These are phyloP conservation scores for Microctonus hyperodae DNA, from an alignment of 2,888 invertebrate species.

Conservation along the genomic window DNA sequence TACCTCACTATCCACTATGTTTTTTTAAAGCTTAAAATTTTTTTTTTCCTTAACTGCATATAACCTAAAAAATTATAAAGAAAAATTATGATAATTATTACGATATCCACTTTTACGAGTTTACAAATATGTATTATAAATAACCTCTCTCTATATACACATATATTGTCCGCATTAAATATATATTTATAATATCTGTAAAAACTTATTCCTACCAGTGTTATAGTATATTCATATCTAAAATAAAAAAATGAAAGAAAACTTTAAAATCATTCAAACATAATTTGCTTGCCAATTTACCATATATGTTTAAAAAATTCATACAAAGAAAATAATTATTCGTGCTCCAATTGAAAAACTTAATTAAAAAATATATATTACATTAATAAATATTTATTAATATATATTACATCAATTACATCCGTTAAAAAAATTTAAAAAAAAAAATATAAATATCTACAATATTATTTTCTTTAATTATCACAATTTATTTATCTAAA, in stretches of 20 bases:
- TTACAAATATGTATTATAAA: not conserved
- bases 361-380: not conserved
- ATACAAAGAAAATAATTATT: not conserved
- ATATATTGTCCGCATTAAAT: too few species aligned
- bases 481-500: too few species aligned
- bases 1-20: not conserved
- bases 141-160: too few species aligned
- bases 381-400: too few species aligned
- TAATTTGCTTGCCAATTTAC: not conserved
- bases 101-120: not conserved
- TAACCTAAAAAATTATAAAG: not conserved
- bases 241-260: conserved; percentile 19
- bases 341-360: not conserved
- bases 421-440: too few species aligned
- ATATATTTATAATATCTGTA: conserved; percentile 14
- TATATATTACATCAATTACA: too few species aligned
- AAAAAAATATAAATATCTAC: too few species aligned
- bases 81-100: conserved; percentile 18
- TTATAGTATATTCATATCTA: not conserved
- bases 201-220: conserved; percentile 24
- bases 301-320: not conserved
- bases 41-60: not conserved
- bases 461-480: too few species aligned
- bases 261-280: conserved; percentile 33
- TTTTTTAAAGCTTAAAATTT: not conserved